These are phyloP conservation scores for Pseudomyrmex gracilis DNA, from an alignment of 1,140 invertebrate species.

Conservation along the genomic window DNA sequence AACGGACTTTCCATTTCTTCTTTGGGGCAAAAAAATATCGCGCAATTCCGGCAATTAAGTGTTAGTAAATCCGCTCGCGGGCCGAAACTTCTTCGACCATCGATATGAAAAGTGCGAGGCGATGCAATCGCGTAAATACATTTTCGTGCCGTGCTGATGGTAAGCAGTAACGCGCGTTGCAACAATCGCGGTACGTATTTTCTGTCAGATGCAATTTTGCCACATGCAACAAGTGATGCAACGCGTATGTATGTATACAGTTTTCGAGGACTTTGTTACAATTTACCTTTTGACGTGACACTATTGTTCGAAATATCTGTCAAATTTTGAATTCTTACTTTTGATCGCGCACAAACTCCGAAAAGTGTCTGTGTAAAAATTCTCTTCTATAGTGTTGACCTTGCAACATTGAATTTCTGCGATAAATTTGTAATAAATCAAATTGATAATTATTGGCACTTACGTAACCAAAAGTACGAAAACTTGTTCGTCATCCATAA, in stretches of 20 bases:
- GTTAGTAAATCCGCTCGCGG: conserved; percentile 11
- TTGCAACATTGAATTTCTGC: too few species aligned
- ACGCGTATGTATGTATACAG: too few species aligned
- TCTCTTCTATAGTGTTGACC: too few species aligned
- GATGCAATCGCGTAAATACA: background rate
- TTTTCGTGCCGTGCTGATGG: too few species aligned
- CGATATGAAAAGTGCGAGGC: background rate
- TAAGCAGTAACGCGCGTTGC: too few species aligned
- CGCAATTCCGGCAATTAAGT: conserved; percentile 26
- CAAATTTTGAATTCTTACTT: background rate
- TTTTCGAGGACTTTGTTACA: too few species aligned
- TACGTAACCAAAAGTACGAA: too few species aligned
- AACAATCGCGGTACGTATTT: background rate
- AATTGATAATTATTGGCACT: too few species aligned
- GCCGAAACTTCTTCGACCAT: background rate
- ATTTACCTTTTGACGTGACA: too few species aligned
- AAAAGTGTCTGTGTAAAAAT: too few species aligned
- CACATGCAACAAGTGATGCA: background rate
- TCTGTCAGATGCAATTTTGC: background rate
- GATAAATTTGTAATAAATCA: conserved; percentile 8
- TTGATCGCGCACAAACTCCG: too few species aligned
- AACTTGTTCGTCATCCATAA: conserved; percentile 20
- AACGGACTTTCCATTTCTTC: conserved; percentile 50
- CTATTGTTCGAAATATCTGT: background rate
- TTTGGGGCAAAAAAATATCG: conserved; percentile 15